Evolutionary conservation across 2,797 vertebrate species (phyloP).

Genomic region (Aselliscus stoliczkanus): DNA sequence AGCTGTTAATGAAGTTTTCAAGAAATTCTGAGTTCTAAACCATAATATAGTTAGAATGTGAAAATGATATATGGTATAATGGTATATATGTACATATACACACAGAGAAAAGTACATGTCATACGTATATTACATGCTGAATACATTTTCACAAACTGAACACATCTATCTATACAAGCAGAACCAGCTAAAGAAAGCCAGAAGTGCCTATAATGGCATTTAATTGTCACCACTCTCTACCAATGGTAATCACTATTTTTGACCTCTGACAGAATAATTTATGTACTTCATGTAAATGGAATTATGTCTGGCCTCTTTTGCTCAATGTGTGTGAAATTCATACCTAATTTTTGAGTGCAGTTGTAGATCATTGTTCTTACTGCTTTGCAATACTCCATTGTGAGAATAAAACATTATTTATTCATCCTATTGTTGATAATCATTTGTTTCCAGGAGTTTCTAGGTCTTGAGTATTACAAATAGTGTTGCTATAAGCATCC

Average conservation of each 20-base stretch:
- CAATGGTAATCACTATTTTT: not conserved
- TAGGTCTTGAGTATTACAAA: not conserved
- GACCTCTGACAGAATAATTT: not conserved
- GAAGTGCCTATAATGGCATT: not conserved
- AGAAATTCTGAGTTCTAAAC: not conserved
- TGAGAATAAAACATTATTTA: not conserved
- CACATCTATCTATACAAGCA: not conserved
- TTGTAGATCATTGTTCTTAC: not conserved
- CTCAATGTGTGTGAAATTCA: not conserved
- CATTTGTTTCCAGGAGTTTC: not conserved
- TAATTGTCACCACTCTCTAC: not conserved
- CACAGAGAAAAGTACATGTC: not conserved
- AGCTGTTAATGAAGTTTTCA: not conserved
- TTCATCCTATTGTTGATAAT: not conserved
- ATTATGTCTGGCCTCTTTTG: not conserved
- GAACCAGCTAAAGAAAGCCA: not conserved
- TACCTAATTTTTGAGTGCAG: not conserved
- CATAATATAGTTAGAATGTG: not conserved
- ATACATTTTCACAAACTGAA: not conserved
- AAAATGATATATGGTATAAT: not conserved
- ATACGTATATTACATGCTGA: not conserved
- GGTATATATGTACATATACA: not conserved
- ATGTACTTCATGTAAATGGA: not conserved
- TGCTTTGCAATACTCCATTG: not conserved
- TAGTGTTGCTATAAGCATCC: not conserved